Percentiles rank a stretch among this genome's conserved stretches.
Evolutionary conservation across 2,888 invertebrate species (phyloP).

Genomic region (Corythucha ciliata): DNA sequence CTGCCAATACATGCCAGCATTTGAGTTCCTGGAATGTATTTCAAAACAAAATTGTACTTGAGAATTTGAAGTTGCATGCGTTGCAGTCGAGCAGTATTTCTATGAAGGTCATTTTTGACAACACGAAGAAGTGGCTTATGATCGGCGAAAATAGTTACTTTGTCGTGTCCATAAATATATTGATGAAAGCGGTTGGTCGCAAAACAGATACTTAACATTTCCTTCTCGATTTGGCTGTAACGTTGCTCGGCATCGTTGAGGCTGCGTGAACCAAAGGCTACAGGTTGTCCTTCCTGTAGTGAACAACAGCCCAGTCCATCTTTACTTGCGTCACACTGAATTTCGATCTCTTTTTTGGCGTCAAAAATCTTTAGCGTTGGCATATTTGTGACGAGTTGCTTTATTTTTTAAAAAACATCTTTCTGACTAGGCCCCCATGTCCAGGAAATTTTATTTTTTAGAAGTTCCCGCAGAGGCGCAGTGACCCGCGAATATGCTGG

Average conservation of each 20-base stretch:
- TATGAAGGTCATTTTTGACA: constrained; percentile 14
- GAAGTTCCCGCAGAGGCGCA: constrained; percentile 20
- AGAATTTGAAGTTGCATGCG: constrained; percentile 9
- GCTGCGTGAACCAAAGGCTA: constrained; percentile 27
- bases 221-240: constrained; percentile 35
- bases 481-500: constrained; percentile 14
- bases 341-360: constrained; percentile 10
- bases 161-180: constrained; percentile 17
- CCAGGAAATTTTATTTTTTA: constrained; percentile 15
- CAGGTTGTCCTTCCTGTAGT: constrained; percentile 26
- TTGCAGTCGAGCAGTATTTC: constrained; percentile 7
- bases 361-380: constrained; percentile 27
- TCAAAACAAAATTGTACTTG: constrained; percentile 15
- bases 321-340: constrained; percentile 27
- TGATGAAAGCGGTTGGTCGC: constrained; percentile 15
- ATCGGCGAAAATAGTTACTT: constrained; percentile 11
- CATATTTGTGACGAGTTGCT: constrained; percentile 17
- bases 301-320: constrained; percentile 27
- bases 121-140: constrained; percentile 12
- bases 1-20: no score
- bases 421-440: constrained; percentile 4
- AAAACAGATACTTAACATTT: constrained; percentile 27
- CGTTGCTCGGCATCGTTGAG: constrained; percentile 24
- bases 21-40: constrained; percentile 9
- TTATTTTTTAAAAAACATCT: constrained; percentile 17